Percentiles rank a stretch among this genome's conserved stretches.
Conservation (phyloP, 2,797 vertebrate genomes). For the Cichlasoma orientale region DNA sequence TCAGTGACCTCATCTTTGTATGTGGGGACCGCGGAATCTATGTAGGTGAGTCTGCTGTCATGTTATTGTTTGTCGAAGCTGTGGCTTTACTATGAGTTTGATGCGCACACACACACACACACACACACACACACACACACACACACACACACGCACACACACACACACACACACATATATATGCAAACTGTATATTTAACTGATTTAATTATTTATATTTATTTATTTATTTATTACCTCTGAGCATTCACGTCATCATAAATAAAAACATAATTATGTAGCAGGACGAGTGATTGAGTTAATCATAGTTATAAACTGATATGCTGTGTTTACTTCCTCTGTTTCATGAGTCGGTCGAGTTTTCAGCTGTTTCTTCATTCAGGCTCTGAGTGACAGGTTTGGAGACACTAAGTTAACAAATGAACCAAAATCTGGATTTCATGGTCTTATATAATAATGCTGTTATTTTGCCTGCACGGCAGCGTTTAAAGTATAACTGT, state of each 20-base stretch:
- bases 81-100: not conserved
- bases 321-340: not conserved
- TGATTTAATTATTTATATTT: no score
- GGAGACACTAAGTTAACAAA: not conserved
- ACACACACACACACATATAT: no score
- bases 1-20: constrained; percentile 73
- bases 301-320: not conserved
- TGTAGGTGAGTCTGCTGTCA: constrained; percentile 48
- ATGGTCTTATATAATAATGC: not conserved
- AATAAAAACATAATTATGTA: not conserved
- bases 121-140: no score
- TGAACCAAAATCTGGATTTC: not conserved
- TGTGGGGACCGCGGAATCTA: constrained; percentile 75
- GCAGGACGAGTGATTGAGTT: not conserved
- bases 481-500: not conserved
- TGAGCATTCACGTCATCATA: no score
- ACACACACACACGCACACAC: no score
- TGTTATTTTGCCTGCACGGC: not conserved
- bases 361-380: not conserved
- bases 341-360: no score
- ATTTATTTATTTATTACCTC: no score
- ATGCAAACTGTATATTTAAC: no score
- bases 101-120: not conserved
- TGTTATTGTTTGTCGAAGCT: not conserved
- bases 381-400: not conserved